Percentiles rank a stretch among this genome's conserved stretches.
Conservation (phyloP, 1,140 invertebrate species). For the Luehdorfia chinensis region DNA sequence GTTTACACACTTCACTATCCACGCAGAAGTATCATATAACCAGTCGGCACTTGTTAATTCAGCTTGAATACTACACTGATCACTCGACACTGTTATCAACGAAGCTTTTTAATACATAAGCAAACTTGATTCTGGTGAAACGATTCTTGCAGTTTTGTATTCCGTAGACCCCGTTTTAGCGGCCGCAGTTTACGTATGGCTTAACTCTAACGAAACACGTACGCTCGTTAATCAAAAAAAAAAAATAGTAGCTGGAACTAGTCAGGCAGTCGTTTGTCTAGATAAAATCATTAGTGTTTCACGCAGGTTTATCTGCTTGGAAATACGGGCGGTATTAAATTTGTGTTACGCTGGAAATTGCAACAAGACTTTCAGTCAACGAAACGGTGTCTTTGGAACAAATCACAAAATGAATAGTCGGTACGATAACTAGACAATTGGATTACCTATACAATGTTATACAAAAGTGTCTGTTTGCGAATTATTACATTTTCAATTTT, state of each 20-base stretch:
- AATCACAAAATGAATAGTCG: neutral
- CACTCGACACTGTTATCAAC: slow-evolving; percentile 6
- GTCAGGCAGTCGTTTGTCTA: slow-evolving; percentile 13
- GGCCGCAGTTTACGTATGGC: too few relatives aligned
- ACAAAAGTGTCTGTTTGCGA: too few relatives aligned
- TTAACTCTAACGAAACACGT: slow-evolving; percentile 7
- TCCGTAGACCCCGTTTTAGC: too few relatives aligned
- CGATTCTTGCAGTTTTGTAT: too few relatives aligned
- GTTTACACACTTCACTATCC: slow-evolving; percentile 50
- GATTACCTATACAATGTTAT: neutral
- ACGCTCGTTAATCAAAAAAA: slow-evolving; percentile 6
- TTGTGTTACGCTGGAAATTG: slow-evolving; percentile 3
- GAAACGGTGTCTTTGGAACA: neutral
- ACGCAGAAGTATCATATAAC: slow-evolving; percentile 21
- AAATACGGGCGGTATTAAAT: slow-evolving; percentile 13
- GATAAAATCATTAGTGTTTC: slow-evolving; percentile 17
- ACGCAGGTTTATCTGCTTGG: slow-evolving; percentile 7
- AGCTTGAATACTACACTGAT: slow-evolving; percentile 13
- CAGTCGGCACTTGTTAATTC: slow-evolving; percentile 28
- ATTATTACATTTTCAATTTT: too few relatives aligned
- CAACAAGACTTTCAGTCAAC: neutral
- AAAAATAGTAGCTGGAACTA: slow-evolving; percentile 4
- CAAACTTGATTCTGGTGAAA: too few relatives aligned
- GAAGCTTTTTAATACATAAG: too few relatives aligned
- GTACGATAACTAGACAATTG: neutral